phyloP scores from a whole-genome alignment of 2,113 vertebrate species.

The Poeciliopsis retropinna region DNA sequence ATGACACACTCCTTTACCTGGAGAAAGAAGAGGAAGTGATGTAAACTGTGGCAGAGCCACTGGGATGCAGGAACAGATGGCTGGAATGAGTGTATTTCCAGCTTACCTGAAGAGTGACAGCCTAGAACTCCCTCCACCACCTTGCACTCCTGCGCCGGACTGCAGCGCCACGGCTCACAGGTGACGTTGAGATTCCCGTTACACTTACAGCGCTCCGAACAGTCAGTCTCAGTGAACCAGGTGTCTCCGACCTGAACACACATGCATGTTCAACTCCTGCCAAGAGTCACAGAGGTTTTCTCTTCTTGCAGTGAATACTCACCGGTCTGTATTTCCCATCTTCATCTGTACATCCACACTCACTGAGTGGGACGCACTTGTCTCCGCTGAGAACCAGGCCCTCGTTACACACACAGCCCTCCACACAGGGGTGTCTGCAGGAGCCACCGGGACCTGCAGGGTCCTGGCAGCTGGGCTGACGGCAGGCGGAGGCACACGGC shows the following conservation, averaged over 20 bases:
- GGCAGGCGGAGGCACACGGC: constrained; percentile 79
- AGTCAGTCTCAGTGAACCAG: constrained; percentile 82
- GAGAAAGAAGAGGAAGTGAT: background rate
- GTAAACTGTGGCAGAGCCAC: background rate
- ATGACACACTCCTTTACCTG: constrained; percentile 86
- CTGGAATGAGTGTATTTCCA: rapidly evolving
- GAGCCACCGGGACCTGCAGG: constrained; percentile 23
- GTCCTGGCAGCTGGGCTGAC: constrained; percentile 79
- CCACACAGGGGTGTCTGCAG: constrained; percentile 81
- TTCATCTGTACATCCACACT: constrained; percentile 84
- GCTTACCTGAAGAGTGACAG: constrained; percentile 85
- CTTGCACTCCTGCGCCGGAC: constrained; percentile 83
- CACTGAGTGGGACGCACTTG: constrained; percentile 79
- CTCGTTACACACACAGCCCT: constrained; percentile 82
- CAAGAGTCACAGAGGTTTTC: no score
- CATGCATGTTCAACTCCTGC: background rate
- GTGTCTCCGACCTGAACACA: constrained; percentile 78
- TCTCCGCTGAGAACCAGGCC: constrained; percentile 82
- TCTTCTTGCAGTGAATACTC: constrained; percentile 12
- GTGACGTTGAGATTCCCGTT: constrained; percentile 59
- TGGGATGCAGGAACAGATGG: background rate
- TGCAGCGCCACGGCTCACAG: constrained; percentile 85
- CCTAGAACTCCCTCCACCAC: constrained; percentile 83
- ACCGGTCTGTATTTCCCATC: constrained; percentile 82
- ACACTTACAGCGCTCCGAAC: constrained; percentile 85